These are phyloP conservation scores for Lampris megalopsis DNA, from an alignment of 2,113 vertebrate species.

Conservation along the genomic window DNA sequence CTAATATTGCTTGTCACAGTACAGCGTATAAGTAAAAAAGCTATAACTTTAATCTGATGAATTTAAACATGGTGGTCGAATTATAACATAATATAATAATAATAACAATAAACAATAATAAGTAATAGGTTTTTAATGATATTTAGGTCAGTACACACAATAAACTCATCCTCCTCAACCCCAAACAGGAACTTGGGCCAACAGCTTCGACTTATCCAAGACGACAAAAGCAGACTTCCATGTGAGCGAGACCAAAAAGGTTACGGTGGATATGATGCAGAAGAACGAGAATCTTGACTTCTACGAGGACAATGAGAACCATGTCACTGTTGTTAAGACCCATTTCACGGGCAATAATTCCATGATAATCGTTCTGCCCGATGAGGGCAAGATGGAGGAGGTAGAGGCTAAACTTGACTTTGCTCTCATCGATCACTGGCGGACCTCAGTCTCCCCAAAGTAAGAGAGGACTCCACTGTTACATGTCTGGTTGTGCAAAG, in stretches of 20 bases:
- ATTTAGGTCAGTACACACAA: too few relatives aligned
- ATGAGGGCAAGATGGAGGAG: constrained; percentile 82
- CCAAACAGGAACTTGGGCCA: constrained; percentile 84
- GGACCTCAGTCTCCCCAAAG: too few relatives aligned
- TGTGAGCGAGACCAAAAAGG: constrained; percentile 68
- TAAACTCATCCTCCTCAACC: neutral
- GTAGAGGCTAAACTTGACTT: constrained; percentile 74
- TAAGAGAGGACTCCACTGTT: too few relatives aligned
- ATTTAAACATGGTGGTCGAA: too few relatives aligned
- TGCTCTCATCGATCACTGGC: too few relatives aligned
- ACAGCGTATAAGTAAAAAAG: too few relatives aligned
- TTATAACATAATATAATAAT: too few relatives aligned
- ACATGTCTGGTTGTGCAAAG: too few relatives aligned
- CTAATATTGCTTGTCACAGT: too few relatives aligned
- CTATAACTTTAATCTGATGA: too few relatives aligned
- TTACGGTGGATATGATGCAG: constrained; percentile 88
- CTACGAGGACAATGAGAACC: constrained; percentile 57
- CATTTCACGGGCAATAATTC: constrained; percentile 88
- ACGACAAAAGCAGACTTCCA: constrained; percentile 78
- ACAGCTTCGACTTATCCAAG: constrained; percentile 66
- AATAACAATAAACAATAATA: too few relatives aligned
- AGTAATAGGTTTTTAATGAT: too few relatives aligned
- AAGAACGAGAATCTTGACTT: constrained; percentile 21
- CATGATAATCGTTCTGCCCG: constrained; percentile 88
- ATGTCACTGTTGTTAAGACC: constrained; percentile 67